Evolutionary conservation across 1,140 invertebrate species (phyloP).

Genomic region (Macrosteles quadrilineatus): DNA sequence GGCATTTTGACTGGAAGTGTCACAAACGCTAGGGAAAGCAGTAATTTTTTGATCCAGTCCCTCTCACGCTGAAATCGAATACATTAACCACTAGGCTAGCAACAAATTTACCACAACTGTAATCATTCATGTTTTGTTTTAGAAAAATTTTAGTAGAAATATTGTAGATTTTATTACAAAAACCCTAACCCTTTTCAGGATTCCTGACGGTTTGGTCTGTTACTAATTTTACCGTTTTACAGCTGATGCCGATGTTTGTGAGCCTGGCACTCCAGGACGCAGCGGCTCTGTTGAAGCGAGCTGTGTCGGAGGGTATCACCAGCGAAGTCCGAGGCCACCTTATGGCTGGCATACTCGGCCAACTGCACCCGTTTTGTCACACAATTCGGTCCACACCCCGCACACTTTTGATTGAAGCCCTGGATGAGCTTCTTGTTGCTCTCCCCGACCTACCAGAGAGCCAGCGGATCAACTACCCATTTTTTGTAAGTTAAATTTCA

Average conservation of each 20-base stretch:
- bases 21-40: too few species aligned
- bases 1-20: too few species aligned
- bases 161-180: too few species aligned
- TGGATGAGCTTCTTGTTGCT: background rate
- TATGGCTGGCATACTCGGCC: conserved; percentile 4
- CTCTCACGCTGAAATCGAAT: too few species aligned
- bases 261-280: background rate
- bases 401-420: background rate
- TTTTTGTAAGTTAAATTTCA: conserved; percentile 7
- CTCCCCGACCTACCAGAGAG: background rate
- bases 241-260: background rate
- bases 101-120: too few species aligned
- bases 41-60: too few species aligned
- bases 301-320: conserved; percentile 5
- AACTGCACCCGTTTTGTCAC: background rate
- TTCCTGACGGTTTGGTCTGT: too few species aligned
- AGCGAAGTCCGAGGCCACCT: conserved; percentile 4
- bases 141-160: too few species aligned
- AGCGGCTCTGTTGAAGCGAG: background rate
- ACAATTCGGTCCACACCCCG: background rate
- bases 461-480: background rate
- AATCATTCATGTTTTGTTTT: too few species aligned
- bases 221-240: too few species aligned
- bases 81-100: too few species aligned
- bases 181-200: too few species aligned